phyloP scores from a whole-genome alignment of 2,797 vertebrate species.

The Danio jaintianensis region DNA sequence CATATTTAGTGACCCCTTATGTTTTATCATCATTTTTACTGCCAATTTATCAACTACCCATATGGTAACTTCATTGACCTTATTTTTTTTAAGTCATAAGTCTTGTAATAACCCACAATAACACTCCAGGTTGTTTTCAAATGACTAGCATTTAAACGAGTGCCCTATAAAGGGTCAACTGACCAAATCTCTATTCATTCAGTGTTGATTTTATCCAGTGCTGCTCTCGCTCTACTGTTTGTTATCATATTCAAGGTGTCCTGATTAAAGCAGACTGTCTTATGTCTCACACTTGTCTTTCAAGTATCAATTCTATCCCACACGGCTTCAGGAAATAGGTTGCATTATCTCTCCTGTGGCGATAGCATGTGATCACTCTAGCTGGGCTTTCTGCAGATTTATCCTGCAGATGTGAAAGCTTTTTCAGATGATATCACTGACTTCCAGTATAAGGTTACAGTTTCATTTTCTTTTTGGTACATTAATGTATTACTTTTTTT shows the following conservation, averaged over 20 bases:
- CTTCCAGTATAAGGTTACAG: background rate
- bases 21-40: no score
- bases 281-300: conserved; percentile 51
- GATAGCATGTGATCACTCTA: conserved; percentile 64
- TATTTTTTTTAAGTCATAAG: no score
- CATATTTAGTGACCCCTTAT: no score
- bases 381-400: conserved; percentile 24
- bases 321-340: conserved; percentile 49
- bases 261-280: conserved; percentile 32
- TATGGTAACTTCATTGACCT: no score
- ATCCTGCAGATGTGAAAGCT: conserved; percentile 35
- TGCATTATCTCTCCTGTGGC: conserved; percentile 51
- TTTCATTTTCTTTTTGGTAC: background rate
- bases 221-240: conserved; percentile 32
- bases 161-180: background rate
- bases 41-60: no score
- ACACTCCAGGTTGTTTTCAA: no score
- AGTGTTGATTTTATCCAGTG: background rate
- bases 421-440: conserved; percentile 32
- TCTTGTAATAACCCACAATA: no score
- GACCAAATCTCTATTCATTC: background rate
- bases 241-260: conserved; percentile 39
- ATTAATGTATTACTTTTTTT: background rate
- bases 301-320: conserved; percentile 41
- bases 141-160: no score